A percentile compares a stretch with the other conserved stretches of the same genome.
Evolutionary conservation across 2,797 vertebrate species (phyloP).

Genomic region (Gallinago nigripennis): DNA sequence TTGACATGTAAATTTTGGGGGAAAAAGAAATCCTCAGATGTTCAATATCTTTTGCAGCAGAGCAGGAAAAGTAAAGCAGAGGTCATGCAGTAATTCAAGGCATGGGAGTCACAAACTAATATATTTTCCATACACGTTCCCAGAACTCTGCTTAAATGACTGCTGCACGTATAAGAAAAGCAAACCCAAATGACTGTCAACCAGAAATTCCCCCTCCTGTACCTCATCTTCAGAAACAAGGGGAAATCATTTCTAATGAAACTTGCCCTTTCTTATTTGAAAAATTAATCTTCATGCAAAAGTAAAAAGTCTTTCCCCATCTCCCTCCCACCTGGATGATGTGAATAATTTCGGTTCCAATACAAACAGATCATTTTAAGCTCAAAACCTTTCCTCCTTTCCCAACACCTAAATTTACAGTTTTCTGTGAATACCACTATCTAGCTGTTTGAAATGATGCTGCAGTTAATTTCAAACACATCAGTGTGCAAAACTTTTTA

Average conservation of each 20-base stretch:
- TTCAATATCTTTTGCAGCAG: slow-evolving; percentile 26
- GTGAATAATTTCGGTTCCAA: neutral
- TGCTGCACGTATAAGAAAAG: neutral
- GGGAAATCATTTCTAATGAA: neutral
- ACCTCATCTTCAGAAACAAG: neutral
- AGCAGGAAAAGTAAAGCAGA: neutral
- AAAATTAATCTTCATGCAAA: slow-evolving; percentile 3
- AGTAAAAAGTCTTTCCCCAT: neutral
- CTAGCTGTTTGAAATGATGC: neutral
- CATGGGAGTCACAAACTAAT: neutral
- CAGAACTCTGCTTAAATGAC: neutral
- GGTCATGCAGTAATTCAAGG: slow-evolving; percentile 4
- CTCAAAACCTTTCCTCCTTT: neutral
- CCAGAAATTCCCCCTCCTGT: neutral
- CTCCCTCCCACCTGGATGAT: neutral
- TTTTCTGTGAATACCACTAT: neutral
- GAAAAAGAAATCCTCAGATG: neutral
- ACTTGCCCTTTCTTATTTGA: neutral
- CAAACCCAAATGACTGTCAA: neutral
- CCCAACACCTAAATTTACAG: neutral
- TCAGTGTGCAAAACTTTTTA: neutral
- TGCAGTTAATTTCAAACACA: neutral
- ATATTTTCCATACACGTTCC: neutral
- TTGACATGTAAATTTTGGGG: slow-evolving; percentile 26
- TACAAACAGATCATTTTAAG: neutral